Base-by-base conservation (phyloP, 2,888 invertebrate genomes). In the Drosophila setosimentum region DNA sequence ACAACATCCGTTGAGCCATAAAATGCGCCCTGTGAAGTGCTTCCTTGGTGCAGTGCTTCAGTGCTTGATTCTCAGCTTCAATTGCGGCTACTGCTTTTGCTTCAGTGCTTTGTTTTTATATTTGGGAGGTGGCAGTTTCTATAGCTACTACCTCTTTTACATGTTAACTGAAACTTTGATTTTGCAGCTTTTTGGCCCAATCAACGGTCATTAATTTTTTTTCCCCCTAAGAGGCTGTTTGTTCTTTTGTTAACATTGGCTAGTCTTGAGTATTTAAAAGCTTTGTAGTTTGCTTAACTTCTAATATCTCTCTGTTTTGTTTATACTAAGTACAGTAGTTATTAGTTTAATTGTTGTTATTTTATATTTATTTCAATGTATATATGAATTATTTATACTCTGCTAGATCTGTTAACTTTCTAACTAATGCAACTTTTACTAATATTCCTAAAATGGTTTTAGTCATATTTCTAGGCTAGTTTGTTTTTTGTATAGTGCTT, bases 21-120 rank as follows among this genome's bases (percentile, higher is more conserved):
- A 79, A 68, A 27, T 64, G 21, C 53, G 37, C 3, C 42, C 42
- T 29, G 54, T 35, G 54, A 55, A 55, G 54, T 37, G 53, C 35
- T 70, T 48, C 33, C 78, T 71, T 71, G 86, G 86, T 87, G 88
- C 68, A 79, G 86, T 83, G 83, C 86, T 89, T 88, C 78, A 71
- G 86, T 89, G 27, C 77, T 80, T 70, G 24, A 87, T 86, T 83
- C 45, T 72, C 49, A 33, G 66, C 70, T 86, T 73, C 58, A 40
- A 49, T 18, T 29, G 24, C 27, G 18, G 73, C 81, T 83, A 73
- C 68, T 55, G 83, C 87, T 79, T 76, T 64, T 35, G 84, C 82
- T 81, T 65, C 42, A 50, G 60, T 71, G 74, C 45, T 45, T 45
- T 16, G 70, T 18, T 49, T 13, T 1, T 42, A 32, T 24, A 72